These are phyloP conservation scores for Synanthedon vespiformis DNA, from an alignment of 2,888 invertebrate species.

Conservation along the genomic window DNA sequence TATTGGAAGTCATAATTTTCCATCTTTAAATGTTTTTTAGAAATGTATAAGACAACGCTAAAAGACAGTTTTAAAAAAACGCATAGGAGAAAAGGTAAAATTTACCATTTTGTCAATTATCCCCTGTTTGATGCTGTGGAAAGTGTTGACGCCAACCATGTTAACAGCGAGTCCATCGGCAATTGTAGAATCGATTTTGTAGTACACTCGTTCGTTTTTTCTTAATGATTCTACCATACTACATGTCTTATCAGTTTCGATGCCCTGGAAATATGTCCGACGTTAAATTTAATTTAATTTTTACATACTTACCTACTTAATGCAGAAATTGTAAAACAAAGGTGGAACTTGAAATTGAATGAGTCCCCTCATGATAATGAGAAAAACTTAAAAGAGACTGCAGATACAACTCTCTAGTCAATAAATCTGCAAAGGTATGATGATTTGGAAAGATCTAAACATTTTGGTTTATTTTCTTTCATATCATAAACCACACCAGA, in stretches of 20 bases:
- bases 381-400: too few species aligned
- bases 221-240: constrained; percentile 59
- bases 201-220: constrained; percentile 78
- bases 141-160: constrained; percentile 51
- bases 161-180: constrained; percentile 80
- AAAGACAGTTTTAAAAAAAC: background rate
- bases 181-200: constrained; percentile 76
- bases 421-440: too few species aligned
- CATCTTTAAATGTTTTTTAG: background rate
- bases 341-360: background rate
- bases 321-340: background rate
- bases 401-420: too few species aligned
- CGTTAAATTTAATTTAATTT: background rate
- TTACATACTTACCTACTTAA: background rate
- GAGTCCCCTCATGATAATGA: too few species aligned
- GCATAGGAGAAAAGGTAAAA: background rate
- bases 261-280: constrained; percentile 29
- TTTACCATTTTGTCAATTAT: constrained; percentile 57
- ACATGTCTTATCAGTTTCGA: constrained; percentile 49
- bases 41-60: too few species aligned
- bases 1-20: background rate
- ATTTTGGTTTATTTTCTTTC: too few species aligned
- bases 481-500: background rate
- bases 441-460: too few species aligned
- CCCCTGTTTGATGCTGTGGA: constrained; percentile 38